These are phyloP conservation scores for Brachionus rotundiformis DNA, from an alignment of 1,140 invertebrate genomes.

Conservation along the genomic window DNA sequence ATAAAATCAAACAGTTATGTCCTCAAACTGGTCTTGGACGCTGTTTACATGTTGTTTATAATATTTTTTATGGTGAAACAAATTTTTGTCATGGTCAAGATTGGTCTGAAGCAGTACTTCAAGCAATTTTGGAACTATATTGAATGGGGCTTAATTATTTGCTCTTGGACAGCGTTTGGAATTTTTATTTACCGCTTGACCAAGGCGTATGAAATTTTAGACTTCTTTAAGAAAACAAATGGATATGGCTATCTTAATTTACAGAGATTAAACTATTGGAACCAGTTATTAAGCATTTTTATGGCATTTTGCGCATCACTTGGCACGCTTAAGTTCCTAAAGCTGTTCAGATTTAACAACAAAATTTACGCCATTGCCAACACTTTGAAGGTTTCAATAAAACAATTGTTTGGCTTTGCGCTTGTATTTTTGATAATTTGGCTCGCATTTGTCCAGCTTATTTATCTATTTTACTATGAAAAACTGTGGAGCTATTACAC, in stretches of 20 bases:
- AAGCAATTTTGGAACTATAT: slow-evolving; percentile 64
- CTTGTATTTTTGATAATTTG: slow-evolving; percentile 36
- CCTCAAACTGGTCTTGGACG: slow-evolving; percentile 53
- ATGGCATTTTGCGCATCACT: slow-evolving; percentile 66
- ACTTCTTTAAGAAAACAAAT: slow-evolving; percentile 63
- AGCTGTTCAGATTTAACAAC: slow-evolving; percentile 67
- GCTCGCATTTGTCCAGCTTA: not conserved
- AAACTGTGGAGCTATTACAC: not conserved
- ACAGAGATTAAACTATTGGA: slow-evolving; percentile 65
- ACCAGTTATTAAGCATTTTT: slow-evolving; percentile 65
- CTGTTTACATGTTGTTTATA: slow-evolving; percentile 59
- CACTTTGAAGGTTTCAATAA: slow-evolving; percentile 54
- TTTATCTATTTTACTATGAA: slow-evolving; percentile 14
- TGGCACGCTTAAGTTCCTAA: slow-evolving; percentile 66
- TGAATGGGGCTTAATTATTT: slow-evolving; percentile 55
- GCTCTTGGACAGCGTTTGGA: slow-evolving; percentile 58
- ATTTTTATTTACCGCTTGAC: slow-evolving; percentile 64
- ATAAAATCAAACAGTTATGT: slow-evolving; percentile 58
- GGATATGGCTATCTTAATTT: slow-evolving; percentile 67
- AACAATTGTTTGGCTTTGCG: not conserved
- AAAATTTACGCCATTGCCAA: slow-evolving; percentile 57
- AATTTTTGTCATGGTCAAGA: slow-evolving; percentile 56
- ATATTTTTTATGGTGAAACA: slow-evolving; percentile 66
- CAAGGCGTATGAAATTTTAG: slow-evolving; percentile 59
- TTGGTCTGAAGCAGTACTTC: slow-evolving; percentile 58